These are phyloP conservation scores for Plusia festucae DNA, from an alignment of 2,888 invertebrate genomes.

Conservation along the genomic window DNA sequence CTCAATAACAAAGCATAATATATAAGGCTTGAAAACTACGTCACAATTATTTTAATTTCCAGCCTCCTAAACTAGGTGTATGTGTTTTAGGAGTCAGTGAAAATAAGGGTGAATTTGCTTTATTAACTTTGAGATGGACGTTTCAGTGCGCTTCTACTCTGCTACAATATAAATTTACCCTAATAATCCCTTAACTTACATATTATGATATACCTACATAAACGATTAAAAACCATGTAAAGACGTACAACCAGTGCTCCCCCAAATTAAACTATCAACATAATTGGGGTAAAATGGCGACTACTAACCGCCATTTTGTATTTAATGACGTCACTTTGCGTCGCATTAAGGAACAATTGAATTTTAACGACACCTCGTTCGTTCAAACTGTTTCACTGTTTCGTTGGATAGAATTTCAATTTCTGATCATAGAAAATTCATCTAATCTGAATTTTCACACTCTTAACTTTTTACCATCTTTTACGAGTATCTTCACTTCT, in stretches of 20 bases:
- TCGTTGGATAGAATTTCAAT: slow-evolving; percentile 3
- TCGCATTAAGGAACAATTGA: slow-evolving; percentile 42
- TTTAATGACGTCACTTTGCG: slow-evolving; percentile 33
- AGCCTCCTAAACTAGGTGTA: no score
- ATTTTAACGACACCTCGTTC: slow-evolving; percentile 39
- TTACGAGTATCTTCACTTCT: no score
- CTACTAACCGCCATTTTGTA: slow-evolving; percentile 35
- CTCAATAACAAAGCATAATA: no score
- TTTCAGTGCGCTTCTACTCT: no score
- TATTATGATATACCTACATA: not conserved
- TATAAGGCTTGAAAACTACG: no score
- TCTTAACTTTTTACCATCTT: no score
- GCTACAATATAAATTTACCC: no score
- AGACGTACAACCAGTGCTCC: slow-evolving; percentile 16
- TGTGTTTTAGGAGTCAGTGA: no score
- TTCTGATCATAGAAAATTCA: not conserved
- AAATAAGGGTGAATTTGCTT: no score
- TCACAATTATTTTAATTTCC: no score
- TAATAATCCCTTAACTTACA: no score
- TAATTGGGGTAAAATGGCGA: slow-evolving; percentile 27
- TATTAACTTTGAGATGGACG: no score
- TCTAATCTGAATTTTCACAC: not conserved
- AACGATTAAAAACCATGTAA: slow-evolving; percentile 8
- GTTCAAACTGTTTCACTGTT: slow-evolving; percentile 33
- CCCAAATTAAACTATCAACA: slow-evolving; percentile 33